Evolutionary conservation across 2,888 invertebrate genomes (phyloP), one percentile per base, ranked within the genome.

Genomic region (Hanleya hanleyi): DNA sequence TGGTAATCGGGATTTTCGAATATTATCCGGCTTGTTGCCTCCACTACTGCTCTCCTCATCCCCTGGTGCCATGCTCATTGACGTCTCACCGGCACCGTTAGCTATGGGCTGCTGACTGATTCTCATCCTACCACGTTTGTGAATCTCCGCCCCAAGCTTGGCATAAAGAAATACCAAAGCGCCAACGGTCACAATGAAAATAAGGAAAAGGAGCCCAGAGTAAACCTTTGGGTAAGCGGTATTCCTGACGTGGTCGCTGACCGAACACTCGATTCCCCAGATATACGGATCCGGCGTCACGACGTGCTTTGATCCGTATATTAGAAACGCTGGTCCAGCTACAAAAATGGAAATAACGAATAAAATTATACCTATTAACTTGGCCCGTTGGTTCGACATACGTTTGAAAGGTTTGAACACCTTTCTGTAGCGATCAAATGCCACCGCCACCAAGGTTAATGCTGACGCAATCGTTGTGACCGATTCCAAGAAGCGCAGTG

Each of bases 201-300:
- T 75, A 1, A 84, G 73, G 68, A 86, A 84, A 1, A 87, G 81
- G 71, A 85, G 82, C 1, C 84, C 84, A 77, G 85, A 86, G 73
- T 87, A 87, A 61, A 86, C 65, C 41, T 82, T 84, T 6, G 87
- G 86, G 67, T 83, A 87, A 62, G 83, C 75, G 9, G 84, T 86
- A 1, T 80, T 78, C n/a, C 78, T 71, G 71, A 86, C 77, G 5
- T 81, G 81, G 73, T 87, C 87, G 38, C 83, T 84, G 0, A 86
- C 86, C 12, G 87, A 85, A 67, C 87, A 87, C 74, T 86, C 86
- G 0, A 82, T 64, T 3, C 83, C 85, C 6, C 74, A 50, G 5
- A 84, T 71, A 12, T 77, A 79, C 0, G 79, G 78, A 7, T 38
- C 47, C 1, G 75, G 77, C 1, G 83, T 35, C 12, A 79, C 73